A percentile compares a stretch with the other conserved stretches of the same genome.
phyloP scores from a whole-genome alignment of 2,113 vertebrate genomes.

The Agapornis roseicollis region DNA sequence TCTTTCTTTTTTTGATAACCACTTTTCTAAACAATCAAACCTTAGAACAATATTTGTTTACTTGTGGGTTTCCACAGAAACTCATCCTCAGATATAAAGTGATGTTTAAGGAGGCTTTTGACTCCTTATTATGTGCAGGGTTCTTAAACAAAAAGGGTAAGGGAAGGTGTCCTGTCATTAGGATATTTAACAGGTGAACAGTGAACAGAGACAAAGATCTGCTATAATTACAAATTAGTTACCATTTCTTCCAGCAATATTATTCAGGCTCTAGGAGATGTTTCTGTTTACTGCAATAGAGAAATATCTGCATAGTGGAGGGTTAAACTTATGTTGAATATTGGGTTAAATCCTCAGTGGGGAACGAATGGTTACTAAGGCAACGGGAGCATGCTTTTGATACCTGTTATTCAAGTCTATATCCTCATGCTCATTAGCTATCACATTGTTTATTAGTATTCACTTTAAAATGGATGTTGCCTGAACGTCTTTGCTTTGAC shows the following conservation, averaged over 20 bases:
- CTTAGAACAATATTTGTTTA: not conserved
- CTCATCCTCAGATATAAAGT: not conserved
- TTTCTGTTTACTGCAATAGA: not conserved
- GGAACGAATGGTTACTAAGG: constrained; percentile 42
- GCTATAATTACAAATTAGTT: not conserved
- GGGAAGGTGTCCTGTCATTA: not conserved
- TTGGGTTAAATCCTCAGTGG: not conserved
- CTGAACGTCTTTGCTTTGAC: not conserved
- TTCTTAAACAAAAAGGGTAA: not conserved
- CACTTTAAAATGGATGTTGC: not conserved
- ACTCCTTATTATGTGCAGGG: not conserved
- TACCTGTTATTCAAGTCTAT: constrained; percentile 40
- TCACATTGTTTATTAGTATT: constrained; percentile 35
- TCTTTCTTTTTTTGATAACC: not conserved
- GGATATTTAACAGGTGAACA: not conserved
- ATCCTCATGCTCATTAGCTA: not conserved
- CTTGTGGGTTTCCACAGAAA: not conserved
- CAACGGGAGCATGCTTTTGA: not conserved
- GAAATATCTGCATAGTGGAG: not conserved
- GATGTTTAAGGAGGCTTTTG: not conserved
- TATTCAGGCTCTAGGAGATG: not conserved
- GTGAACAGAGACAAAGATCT: not conserved
- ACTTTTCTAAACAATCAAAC: not conserved
- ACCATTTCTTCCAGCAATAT: not conserved
- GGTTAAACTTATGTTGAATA: not conserved